A percentile compares a stretch with the other conserved stretches of the same genome.
Conservation (phyloP, 1,140 invertebrate genomes). For the Lepidurus arcticus region DNA sequence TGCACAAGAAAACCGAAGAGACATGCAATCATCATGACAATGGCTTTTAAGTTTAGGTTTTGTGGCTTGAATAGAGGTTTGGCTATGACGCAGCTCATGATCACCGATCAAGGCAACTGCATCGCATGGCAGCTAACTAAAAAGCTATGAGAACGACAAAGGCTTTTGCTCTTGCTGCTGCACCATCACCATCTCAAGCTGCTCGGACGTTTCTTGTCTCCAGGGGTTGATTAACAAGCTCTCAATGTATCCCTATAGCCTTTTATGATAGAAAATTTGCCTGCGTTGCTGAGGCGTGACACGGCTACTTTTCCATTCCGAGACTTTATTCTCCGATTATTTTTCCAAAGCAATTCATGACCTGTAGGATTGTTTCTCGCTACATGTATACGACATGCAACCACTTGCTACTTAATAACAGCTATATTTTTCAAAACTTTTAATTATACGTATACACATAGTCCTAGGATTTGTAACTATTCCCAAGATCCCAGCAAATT, state of each 20-base stretch:
- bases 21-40: conserved; percentile 22
- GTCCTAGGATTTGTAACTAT: not conserved
- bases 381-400: not conserved
- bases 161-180: conserved; percentile 10
- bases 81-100: conserved; percentile 20
- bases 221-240: conserved; percentile 21
- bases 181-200: conserved; percentile 18
- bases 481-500: not conserved
- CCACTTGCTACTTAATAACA: not conserved
- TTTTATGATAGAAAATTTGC: conserved; percentile 16
- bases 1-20: conserved; percentile 21
- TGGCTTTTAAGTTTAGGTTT: conserved; percentile 19
- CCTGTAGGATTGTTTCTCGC: conserved; percentile 1
- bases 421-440: not conserved
- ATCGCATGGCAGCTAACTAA: conserved; percentile 21
- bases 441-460: not conserved
- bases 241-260: conserved; percentile 18
- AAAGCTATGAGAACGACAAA: conserved; percentile 19
- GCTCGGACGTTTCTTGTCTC: conserved; percentile 18
- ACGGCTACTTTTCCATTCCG: conserved; percentile 17
- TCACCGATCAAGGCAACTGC: conserved; percentile 20
- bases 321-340: not conserved
- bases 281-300: conserved; percentile 20
- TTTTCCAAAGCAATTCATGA: not conserved
- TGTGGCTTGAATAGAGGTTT: conserved; percentile 21